A percentile compares a stretch with the other conserved stretches of the same genome.
Evolutionary conservation across 2,888 invertebrate genomes (phyloP).

Genomic region (Alsophila aescularia): DNA sequence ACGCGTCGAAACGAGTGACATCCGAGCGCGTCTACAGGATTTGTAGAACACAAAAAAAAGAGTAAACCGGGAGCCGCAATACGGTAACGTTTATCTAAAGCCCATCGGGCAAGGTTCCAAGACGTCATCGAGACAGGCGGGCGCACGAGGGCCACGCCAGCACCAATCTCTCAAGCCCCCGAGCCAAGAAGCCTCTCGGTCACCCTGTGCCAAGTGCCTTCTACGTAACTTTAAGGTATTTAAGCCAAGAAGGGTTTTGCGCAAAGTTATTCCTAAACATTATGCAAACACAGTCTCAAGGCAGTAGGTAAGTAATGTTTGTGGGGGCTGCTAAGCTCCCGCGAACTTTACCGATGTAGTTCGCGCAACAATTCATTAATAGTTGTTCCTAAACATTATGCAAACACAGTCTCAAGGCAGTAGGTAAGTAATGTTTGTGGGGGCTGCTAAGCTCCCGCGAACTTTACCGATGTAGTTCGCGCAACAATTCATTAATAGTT

Average conservation of each 20-base stretch:
- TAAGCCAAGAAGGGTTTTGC: constrained; percentile 12
- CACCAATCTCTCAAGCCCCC: constrained; percentile 49
- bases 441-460: not conserved
- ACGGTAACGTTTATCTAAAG: constrained; percentile 67
- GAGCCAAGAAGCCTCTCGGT: constrained; percentile 59
- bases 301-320: constrained; percentile 4
- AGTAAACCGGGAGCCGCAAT: constrained; percentile 52
- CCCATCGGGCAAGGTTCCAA: constrained; percentile 76
- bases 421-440: constrained; percentile 3
- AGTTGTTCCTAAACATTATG: constrained; percentile 39
- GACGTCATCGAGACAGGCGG: constrained; percentile 58
- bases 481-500: constrained; percentile 12
- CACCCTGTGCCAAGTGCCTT: constrained; percentile 60
- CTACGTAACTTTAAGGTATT: constrained; percentile 24
- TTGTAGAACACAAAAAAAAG: constrained; percentile 34
- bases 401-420: constrained; percentile 28
- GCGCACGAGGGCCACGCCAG: constrained; percentile 51
- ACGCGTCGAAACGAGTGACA: not conserved
- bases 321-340: not conserved
- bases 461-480: constrained; percentile 9
- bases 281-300: constrained; percentile 35
- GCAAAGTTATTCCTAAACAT: constrained; percentile 40
- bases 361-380: constrained; percentile 10
- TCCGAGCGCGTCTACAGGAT: not conserved
- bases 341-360: constrained; percentile 6